Conservation (phyloP, 2,797 vertebrate genomes). For the Muscicapa comitata region DNA sequence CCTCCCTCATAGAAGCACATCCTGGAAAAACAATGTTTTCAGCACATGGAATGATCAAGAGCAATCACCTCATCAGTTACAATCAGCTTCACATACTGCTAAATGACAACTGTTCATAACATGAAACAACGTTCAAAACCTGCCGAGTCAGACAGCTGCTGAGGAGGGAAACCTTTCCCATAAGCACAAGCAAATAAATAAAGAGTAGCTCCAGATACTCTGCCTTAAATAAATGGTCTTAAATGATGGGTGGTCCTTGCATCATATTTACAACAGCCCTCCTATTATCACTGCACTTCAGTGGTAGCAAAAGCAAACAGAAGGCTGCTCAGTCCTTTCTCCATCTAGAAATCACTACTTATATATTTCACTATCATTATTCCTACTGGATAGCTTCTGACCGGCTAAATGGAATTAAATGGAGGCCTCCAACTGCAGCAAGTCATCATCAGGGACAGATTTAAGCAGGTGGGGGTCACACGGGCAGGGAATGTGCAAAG, state of each 20-base stretch:
- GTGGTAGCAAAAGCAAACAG: not conserved
- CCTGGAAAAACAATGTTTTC: not conserved
- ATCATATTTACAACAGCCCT: not conserved
- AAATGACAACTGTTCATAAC: not conserved
- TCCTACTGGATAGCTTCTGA: not conserved
- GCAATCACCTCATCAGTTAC: not conserved
- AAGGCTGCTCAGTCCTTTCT: not conserved
- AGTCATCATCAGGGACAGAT: not conserved
- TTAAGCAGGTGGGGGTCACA: not conserved
- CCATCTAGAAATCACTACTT: not conserved
- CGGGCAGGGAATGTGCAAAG: not conserved
- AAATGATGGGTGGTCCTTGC: not conserved
- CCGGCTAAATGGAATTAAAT: not conserved
- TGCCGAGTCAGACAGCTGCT: not conserved
- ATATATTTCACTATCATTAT: not conserved
- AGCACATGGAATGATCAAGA: not conserved
- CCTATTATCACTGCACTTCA: too few relatives aligned
- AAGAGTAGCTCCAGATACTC: not conserved
- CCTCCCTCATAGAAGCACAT: not conserved
- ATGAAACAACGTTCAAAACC: not conserved
- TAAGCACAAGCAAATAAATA: not conserved
- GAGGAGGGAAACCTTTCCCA: not conserved
- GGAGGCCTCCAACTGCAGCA: not conserved
- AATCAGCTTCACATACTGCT: not conserved
- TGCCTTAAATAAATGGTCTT: not conserved